Conservation (phyloP, 2,888 invertebrate species). For the Abrostola tripartita region DNA sequence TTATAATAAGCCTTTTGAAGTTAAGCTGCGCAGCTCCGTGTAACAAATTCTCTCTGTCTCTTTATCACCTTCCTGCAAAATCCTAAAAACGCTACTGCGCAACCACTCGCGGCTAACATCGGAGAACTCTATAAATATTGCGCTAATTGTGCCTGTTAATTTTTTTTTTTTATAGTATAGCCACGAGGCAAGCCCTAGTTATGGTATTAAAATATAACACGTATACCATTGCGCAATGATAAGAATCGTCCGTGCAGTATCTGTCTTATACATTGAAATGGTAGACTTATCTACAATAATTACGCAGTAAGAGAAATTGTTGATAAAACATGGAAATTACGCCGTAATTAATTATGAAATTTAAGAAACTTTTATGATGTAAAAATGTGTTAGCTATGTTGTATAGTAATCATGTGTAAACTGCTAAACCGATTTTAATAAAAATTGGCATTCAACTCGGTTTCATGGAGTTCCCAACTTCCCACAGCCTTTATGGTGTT, state of each 20-base stretch:
- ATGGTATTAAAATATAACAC: constrained; percentile 51
- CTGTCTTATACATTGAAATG: constrained; percentile 43
- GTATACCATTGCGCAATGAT: constrained; percentile 62
- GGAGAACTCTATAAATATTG: too few species aligned
- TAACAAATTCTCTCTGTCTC: too few species aligned
- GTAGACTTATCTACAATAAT: constrained; percentile 49
- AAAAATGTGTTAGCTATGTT: not conserved
- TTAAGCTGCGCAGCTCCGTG: too few species aligned
- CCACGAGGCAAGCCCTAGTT: constrained; percentile 26
- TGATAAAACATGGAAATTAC: constrained; percentile 54
- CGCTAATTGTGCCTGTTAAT: too few species aligned
- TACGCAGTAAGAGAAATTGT: constrained; percentile 52
- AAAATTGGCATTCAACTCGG: too few species aligned
- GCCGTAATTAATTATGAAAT: constrained; percentile 45
- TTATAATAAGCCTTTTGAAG: too few species aligned
- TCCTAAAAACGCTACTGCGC: too few species aligned
- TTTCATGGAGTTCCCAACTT: too few species aligned
- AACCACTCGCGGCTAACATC: too few species aligned
- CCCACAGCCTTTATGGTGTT: too few species aligned
- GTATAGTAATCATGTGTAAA: not conserved
- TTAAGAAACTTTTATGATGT: constrained; percentile 11
- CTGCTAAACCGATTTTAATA: not conserved
- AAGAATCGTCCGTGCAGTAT: constrained; percentile 61
- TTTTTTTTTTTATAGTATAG: too few species aligned
- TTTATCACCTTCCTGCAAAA: too few species aligned